Evolutionary conservation across 1,140 invertebrate genomes (phyloP).

Genomic region (Nymphalis io): DNA sequence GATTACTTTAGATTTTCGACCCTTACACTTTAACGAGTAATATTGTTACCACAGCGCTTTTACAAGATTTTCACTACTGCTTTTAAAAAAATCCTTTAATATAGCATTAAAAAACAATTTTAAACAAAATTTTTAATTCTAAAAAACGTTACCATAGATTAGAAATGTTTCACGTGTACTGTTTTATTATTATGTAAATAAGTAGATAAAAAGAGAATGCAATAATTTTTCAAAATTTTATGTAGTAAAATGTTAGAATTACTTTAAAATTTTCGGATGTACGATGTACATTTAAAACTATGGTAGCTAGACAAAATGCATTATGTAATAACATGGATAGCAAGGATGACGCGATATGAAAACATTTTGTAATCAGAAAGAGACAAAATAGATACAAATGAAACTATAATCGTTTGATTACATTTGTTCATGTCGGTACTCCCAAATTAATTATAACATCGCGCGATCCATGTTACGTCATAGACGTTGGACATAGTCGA

Average conservation of each 20-base stretch:
- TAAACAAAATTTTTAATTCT: conserved; percentile 32
- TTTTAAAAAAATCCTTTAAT: conserved; percentile 33
- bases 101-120: conserved; percentile 34
- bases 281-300: conserved; percentile 73
- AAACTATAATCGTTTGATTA: neutral
- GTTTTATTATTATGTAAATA: conserved; percentile 62
- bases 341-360: conserved; percentile 22
- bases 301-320: conserved; percentile 68
- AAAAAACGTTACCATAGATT: conserved; percentile 33
- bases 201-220: conserved; percentile 55
- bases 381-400: conserved; percentile 2
- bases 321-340: conserved; percentile 44
- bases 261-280: conserved; percentile 58
- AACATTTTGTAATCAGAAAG: neutral
- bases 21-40: conserved; percentile 37
- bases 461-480: conserved; percentile 29
- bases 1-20: conserved; percentile 36
- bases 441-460: neutral
- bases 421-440: neutral
- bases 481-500: conserved; percentile 49
- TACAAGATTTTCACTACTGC: conserved; percentile 37
- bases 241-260: conserved; percentile 62
- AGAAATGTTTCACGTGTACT: conserved; percentile 31
- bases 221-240: conserved; percentile 75
- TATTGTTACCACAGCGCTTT: conserved; percentile 36